A percentile compares a stretch with the other conserved stretches of the same genome.
These are phyloP conservation scores for Pantherophis guttatus DNA, from an alignment of 2,113 vertebrate species.

Conservation along the genomic window DNA sequence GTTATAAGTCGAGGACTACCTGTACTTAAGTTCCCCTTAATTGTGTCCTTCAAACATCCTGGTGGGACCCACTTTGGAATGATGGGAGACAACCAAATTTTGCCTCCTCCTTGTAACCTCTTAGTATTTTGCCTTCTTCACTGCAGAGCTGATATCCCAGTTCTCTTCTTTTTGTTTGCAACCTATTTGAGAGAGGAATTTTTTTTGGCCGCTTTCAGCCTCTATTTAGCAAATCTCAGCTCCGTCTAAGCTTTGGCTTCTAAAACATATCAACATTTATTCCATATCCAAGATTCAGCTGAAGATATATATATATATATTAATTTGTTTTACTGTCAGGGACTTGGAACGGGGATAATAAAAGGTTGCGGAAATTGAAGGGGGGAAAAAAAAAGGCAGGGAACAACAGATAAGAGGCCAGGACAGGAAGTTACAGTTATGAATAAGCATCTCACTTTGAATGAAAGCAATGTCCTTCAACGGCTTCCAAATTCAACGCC, in stretches of 20 bases:
- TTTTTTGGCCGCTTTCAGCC: not conserved
- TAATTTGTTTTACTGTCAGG: not conserved
- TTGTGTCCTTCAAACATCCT: not conserved
- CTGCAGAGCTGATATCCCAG: not conserved
- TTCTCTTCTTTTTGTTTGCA: not conserved
- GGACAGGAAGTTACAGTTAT: not conserved
- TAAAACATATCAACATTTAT: not conserved
- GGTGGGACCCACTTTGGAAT: not conserved
- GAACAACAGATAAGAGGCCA: not conserved
- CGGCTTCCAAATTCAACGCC: not conserved
- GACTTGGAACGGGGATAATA: not conserved
- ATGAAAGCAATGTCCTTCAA: not conserved
- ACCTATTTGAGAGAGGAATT: not conserved
- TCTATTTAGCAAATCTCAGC: not conserved
- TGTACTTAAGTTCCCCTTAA: not conserved
- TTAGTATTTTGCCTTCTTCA: not conserved
- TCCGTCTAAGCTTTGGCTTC: not conserved
- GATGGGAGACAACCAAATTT: not conserved
- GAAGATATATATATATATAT: not conserved
- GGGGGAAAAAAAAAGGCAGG: not conserved
- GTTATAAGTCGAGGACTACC: no score
- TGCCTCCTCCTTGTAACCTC: not conserved
- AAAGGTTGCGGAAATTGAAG: not conserved
- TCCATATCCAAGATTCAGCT: not conserved
- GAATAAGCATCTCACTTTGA: not conserved